Conservation (phyloP, 2,888 invertebrate species). For the Ophion slaviceki region DNA sequence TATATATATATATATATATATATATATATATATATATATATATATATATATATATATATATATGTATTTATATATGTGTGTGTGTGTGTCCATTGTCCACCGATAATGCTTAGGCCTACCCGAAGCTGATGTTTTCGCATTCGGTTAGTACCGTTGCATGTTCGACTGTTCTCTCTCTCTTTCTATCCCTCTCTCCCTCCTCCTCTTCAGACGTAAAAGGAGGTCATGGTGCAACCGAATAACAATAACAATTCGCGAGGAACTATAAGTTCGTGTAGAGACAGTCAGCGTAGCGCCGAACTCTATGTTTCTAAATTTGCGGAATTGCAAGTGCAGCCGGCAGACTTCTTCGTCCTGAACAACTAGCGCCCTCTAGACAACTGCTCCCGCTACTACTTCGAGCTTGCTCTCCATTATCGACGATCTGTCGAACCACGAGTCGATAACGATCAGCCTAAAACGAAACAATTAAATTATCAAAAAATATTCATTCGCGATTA, state of each 20-base stretch:
- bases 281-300: conserved; percentile 68
- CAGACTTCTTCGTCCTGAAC: conserved; percentile 5
- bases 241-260: conserved; percentile 79
- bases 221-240: conserved; percentile 82
- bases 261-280: conserved; percentile 75
- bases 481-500: background rate
- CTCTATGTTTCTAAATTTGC: conserved; percentile 67
- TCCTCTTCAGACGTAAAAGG: conserved; percentile 75
- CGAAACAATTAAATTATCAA: background rate
- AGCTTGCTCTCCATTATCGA: background rate
- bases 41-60: too few relatives aligned
- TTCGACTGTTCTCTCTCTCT: conserved; percentile 65
- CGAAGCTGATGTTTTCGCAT: conserved; percentile 80
- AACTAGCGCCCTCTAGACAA: conserved; percentile 17
- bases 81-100: conserved; percentile 52
- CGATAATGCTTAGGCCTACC: conserved; percentile 68
- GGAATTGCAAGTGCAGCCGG: conserved; percentile 54
- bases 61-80: too few relatives aligned
- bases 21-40: too few relatives aligned
- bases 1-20: too few relatives aligned
- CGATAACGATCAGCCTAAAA: background rate
- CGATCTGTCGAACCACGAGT: too few relatives aligned
- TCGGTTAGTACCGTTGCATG: conserved; percentile 80
- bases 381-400: background rate
- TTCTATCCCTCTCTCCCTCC: conserved; percentile 34